Conservation (phyloP, 2,888 invertebrate species). For the Tetropium fuscum region DNA sequence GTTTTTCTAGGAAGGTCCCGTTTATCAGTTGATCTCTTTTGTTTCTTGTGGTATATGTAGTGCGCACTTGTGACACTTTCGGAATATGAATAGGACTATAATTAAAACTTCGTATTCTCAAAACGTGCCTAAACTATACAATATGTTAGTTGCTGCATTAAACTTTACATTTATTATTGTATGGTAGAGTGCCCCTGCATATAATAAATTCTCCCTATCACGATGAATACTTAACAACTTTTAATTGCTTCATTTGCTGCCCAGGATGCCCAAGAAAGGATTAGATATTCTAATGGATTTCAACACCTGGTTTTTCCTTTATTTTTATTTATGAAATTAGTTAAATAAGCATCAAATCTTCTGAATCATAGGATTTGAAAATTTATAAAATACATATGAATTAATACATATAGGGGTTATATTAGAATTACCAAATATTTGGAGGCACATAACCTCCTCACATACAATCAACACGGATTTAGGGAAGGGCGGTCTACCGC, state of each 20-base stretch:
- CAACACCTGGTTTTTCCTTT: not conserved
- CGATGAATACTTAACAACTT: slow-evolving; percentile 10
- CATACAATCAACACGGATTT: too few species aligned
- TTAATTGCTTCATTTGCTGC: slow-evolving; percentile 13
- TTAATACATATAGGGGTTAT: too few species aligned
- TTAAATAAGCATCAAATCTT: too few species aligned
- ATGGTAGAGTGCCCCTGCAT: slow-evolving; percentile 14
- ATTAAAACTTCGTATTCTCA: slow-evolving; percentile 42
- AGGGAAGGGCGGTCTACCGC: too few species aligned
- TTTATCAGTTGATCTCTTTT: slow-evolving; percentile 40
- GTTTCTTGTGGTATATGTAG: slow-evolving; percentile 30
- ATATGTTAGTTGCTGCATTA: slow-evolving; percentile 26
- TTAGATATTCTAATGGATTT: not conserved
- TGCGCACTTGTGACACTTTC: slow-evolving; percentile 38
- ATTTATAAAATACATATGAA: too few species aligned
- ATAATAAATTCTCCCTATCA: slow-evolving; percentile 20
- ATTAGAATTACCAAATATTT: too few species aligned
- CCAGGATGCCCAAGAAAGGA: not conserved
- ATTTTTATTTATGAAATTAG: not conserved
- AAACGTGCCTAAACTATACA: slow-evolving; percentile 35
- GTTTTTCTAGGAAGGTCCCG: slow-evolving; percentile 40
- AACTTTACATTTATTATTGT: slow-evolving; percentile 29
- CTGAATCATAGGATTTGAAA: too few species aligned
- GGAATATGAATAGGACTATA: slow-evolving; percentile 44
- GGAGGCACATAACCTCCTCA: too few species aligned